These are phyloP conservation scores for Smutsia gigantea DNA, from an alignment of 2,797 vertebrate species.

Conservation along the genomic window DNA sequence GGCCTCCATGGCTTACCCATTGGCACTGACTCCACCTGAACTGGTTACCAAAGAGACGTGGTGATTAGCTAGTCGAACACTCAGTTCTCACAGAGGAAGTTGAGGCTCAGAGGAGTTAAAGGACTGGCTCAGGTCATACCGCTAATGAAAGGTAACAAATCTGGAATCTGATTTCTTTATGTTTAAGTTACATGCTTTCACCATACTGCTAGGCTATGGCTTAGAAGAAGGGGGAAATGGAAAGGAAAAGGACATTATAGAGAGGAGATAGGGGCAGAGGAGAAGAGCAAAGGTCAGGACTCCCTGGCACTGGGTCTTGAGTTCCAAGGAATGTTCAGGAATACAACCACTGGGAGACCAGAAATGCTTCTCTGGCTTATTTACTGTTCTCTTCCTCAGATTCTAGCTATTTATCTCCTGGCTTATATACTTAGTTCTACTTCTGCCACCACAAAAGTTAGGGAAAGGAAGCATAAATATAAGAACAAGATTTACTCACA, in stretches of 20 bases:
- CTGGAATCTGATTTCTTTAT: background rate
- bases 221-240: background rate
- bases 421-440: background rate
- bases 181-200: background rate
- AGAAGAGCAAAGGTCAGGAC: too few relatives aligned
- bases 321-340: background rate
- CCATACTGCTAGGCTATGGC: too few relatives aligned
- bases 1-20: background rate
- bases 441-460: background rate
- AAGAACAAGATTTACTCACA: background rate
- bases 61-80: background rate
- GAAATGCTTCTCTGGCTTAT: background rate
- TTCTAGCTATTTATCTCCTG: background rate
- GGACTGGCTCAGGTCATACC: background rate
- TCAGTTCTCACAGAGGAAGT: background rate
- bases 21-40: too few relatives aligned
- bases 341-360: background rate
- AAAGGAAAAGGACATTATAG: background rate
- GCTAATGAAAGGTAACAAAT: background rate
- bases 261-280: background rate
- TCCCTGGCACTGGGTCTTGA: background rate
- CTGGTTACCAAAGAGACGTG: background rate
- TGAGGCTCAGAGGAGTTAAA: background rate
- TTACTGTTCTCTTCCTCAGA: background rate
- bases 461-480: background rate